Evolutionary conservation across 2,113 vertebrate genomes (phyloP).

Genomic region (Emydocephalus ijimae): DNA sequence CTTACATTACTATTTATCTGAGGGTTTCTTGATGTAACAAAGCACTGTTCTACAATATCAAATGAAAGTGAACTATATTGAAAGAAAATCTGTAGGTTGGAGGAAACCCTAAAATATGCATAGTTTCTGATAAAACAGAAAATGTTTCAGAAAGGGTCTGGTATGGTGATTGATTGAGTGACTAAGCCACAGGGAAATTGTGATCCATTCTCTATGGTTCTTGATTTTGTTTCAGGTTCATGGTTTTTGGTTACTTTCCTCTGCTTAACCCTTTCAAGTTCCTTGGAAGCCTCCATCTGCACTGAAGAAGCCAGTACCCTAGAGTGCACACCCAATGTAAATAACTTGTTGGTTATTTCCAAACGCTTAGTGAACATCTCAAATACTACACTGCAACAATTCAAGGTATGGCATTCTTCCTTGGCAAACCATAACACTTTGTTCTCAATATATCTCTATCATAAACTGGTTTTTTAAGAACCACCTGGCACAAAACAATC

Average conservation of each 20-base stretch:
- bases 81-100: neutral
- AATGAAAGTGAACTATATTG: neutral
- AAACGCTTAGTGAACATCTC: neutral
- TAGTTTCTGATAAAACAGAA: neutral
- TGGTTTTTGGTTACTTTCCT: slow-evolving; percentile 13
- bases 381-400: neutral
- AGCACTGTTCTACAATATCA: neutral
- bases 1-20: neutral
- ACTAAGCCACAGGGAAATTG: neutral
- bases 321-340: neutral
- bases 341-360: slow-evolving; percentile 3
- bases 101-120: neutral
- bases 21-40: neutral
- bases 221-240: slow-evolving; percentile 13
- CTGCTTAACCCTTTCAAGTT: neutral
- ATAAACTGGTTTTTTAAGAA: neutral
- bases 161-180: neutral
- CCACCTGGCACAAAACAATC: neutral
- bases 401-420: slow-evolving; percentile 21
- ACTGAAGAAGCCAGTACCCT: neutral
- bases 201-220: neutral
- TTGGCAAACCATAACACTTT: neutral
- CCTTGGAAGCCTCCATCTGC: neutral
- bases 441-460: neutral
- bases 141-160: neutral